These are phyloP conservation scores for Entomobrya proxima DNA, from an alignment of 2,888 invertebrate species.

Conservation along the genomic window DNA sequence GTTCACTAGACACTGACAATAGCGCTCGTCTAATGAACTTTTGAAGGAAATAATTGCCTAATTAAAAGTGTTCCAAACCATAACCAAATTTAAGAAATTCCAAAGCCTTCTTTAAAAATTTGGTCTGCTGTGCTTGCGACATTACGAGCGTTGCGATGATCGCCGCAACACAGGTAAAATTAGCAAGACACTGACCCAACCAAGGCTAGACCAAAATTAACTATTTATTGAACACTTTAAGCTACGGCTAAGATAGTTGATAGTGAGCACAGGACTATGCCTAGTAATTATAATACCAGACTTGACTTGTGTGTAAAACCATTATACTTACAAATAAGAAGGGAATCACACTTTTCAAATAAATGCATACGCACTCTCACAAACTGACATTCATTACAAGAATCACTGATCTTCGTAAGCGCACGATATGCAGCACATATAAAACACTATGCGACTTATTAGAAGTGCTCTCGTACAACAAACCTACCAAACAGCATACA, in stretches of 20 bases:
- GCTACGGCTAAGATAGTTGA: constrained; percentile 1
- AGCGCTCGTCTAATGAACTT: background rate
- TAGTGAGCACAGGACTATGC: background rate
- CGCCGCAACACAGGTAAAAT: constrained; percentile 51
- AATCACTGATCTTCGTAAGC: background rate
- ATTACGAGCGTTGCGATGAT: constrained; percentile 44
- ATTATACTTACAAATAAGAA: background rate
- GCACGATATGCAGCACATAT: background rate
- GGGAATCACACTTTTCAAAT: background rate
- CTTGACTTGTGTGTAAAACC: background rate
- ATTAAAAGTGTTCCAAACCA: background rate
- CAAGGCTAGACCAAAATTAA: constrained; percentile 59
- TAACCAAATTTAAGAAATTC: background rate
- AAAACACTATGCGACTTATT: background rate
- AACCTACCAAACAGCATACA: too few relatives aligned
- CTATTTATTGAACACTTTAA: constrained; percentile 25
- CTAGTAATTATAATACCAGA: background rate
- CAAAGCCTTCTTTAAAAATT: background rate
- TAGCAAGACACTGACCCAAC: constrained; percentile 57
- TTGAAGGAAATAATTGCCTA: too few relatives aligned
- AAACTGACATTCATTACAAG: constrained; percentile 4
- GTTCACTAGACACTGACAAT: background rate
- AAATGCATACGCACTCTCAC: constrained; percentile 1
- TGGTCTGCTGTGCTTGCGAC: constrained; percentile 18
- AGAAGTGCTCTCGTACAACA: too few relatives aligned